These are phyloP conservation scores for Psephotus haematonotus DNA, from an alignment of 2,113 vertebrate species.

Conservation along the genomic window DNA sequence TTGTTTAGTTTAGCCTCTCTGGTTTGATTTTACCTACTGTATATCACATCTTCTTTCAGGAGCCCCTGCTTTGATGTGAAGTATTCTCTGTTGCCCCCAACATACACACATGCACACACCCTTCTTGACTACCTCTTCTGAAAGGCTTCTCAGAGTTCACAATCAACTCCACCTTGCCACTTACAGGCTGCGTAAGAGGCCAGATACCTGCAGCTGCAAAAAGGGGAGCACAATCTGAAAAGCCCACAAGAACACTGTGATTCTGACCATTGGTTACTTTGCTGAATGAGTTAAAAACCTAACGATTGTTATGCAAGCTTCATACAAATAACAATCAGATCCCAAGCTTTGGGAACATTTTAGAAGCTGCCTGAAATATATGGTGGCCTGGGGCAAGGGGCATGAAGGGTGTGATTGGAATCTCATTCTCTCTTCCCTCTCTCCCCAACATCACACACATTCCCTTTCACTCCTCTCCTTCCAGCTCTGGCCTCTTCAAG, in stretches of 20 bases:
- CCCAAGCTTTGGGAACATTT: not conserved
- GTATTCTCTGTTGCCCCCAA: not conserved
- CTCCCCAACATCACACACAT: not conserved
- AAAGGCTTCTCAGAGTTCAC: not conserved
- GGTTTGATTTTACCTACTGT: not conserved
- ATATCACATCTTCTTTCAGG: not conserved
- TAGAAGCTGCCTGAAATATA: not conserved
- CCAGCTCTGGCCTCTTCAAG: not conserved
- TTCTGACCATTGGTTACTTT: not conserved
- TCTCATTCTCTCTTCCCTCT: not conserved
- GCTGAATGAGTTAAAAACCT: not conserved
- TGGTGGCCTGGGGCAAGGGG: not conserved
- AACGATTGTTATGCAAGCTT: not conserved
- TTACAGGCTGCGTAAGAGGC: not conserved
- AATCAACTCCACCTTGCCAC: not conserved
- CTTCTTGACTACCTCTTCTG: not conserved
- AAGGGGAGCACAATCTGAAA: not conserved
- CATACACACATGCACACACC: fast-evolving
- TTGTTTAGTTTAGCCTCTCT: not conserved
- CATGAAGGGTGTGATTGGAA: not conserved
- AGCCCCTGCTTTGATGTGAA: conserved; percentile 33
- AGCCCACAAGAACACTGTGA: not conserved
- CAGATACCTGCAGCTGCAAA: not conserved
- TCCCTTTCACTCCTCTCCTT: not conserved
- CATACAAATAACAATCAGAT: not conserved